Conservation (phyloP, 2,888 invertebrate species). For the Cephus sareptanus region DNA sequence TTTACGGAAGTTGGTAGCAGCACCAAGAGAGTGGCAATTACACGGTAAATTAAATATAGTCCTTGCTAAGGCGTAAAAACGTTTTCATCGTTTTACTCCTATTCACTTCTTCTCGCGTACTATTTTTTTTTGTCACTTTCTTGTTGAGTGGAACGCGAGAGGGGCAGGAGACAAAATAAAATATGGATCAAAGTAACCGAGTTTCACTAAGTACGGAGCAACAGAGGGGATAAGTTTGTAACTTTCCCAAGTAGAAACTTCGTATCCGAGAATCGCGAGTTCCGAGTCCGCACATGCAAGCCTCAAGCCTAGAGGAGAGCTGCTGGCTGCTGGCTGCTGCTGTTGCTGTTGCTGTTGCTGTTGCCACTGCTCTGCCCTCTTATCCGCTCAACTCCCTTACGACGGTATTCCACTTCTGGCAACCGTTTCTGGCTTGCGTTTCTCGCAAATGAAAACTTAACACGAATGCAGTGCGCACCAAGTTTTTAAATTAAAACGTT, state of each 20-base stretch:
- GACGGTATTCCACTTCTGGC: slow-evolving; percentile 40
- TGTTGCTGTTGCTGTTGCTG: background rate
- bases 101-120: slow-evolving; percentile 8
- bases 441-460: slow-evolving; percentile 55
- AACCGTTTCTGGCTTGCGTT: slow-evolving; percentile 45
- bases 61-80: slow-evolving; percentile 35
- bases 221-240: slow-evolving; percentile 47
- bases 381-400: slow-evolving; percentile 33
- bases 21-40: slow-evolving; percentile 33
- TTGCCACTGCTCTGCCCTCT: slow-evolving; percentile 31
- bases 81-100: slow-evolving; percentile 21
- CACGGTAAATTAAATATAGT: slow-evolving; percentile 36
- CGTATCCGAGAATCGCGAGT: slow-evolving; percentile 44
- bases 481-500: slow-evolving; percentile 48
- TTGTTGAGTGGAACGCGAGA: background rate
- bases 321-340: no score
- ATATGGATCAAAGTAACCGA: slow-evolving; percentile 49
- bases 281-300: slow-evolving; percentile 34
- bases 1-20: background rate
- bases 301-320: slow-evolving; percentile 21
- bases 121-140: slow-evolving; percentile 13
- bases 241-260: slow-evolving; percentile 44
- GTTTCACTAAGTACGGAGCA: slow-evolving; percentile 27
- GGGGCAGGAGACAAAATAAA: slow-evolving; percentile 42
- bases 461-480: slow-evolving; percentile 31